These are phyloP conservation scores for Amphimallon solstitiale DNA, from an alignment of 2,888 invertebrate genomes.

Conservation along the genomic window DNA sequence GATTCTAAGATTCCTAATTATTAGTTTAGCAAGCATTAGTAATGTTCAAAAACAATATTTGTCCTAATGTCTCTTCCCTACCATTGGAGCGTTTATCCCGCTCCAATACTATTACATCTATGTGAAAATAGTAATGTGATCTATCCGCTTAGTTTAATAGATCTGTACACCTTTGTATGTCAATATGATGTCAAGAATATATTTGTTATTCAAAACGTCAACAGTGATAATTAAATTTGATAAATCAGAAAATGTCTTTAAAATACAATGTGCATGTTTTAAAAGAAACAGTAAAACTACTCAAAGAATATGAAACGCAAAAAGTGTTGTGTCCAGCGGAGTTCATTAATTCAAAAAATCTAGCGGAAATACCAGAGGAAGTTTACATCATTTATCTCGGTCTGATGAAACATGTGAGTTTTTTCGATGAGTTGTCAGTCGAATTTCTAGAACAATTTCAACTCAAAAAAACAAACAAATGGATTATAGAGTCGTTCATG, in stretches of 20 bases:
- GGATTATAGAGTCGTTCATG: constrained; percentile 45
- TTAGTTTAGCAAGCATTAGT: too few species aligned
- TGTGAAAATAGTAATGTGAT: too few species aligned
- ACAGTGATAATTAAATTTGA: neutral
- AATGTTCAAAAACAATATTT: too few species aligned
- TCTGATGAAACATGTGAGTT: constrained; percentile 50
- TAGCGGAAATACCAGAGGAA: constrained; percentile 30
- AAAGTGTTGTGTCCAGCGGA: constrained; percentile 29
- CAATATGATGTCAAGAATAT: neutral
- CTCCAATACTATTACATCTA: too few species aligned
- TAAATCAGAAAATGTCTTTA: constrained; percentile 11
- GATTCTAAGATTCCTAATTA: too few species aligned
- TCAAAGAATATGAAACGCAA: constrained; percentile 37
- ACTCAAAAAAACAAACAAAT: constrained; percentile 45
- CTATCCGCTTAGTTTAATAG: too few species aligned
- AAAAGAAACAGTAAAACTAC: constrained; percentile 34
- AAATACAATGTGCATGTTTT: constrained; percentile 24
- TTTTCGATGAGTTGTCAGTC: constrained; percentile 48
- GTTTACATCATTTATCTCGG: constrained; percentile 42
- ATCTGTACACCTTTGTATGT: too few species aligned
- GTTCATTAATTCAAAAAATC: constrained; percentile 31
- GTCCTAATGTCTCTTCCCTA: too few species aligned
- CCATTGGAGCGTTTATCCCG: too few species aligned
- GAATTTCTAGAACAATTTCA: constrained; percentile 45
- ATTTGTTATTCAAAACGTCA: constrained; percentile 8